Evolutionary conservation across 2,797 vertebrate species (phyloP).

Genomic region (Melanitta fusca): DNA sequence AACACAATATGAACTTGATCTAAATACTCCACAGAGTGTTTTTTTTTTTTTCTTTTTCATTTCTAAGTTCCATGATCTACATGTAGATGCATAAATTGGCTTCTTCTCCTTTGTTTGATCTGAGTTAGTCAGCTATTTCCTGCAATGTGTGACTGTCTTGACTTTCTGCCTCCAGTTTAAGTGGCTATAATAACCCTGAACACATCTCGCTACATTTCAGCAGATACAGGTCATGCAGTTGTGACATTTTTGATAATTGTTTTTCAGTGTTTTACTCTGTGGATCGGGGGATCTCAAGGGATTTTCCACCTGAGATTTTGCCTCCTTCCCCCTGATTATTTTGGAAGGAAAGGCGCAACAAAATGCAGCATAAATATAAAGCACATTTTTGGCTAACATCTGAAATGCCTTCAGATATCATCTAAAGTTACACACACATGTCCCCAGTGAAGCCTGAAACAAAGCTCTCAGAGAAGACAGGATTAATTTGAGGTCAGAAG

Average conservation of each 20-base stretch:
- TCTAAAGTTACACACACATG: conserved; percentile 58
- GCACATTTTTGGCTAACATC: conserved; percentile 61
- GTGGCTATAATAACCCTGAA: background rate
- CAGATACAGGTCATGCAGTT: background rate
- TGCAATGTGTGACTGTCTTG: background rate
- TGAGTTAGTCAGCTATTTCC: background rate
- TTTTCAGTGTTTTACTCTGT: background rate
- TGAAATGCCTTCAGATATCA: conserved; percentile 70
- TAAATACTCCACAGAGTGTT: background rate
- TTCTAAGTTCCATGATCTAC: conserved; percentile 2
- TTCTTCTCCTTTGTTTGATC: background rate
- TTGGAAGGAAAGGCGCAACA: conserved; percentile 5
- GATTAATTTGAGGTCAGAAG: conserved; percentile 69
- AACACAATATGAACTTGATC: background rate
- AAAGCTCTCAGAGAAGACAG: conserved; percentile 67
- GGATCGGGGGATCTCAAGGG: background rate
- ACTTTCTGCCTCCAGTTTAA: conserved; percentile 3
- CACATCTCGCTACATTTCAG: background rate
- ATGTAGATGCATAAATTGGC: background rate
- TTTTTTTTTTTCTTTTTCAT: background rate
- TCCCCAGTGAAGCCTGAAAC: conserved; percentile 68
- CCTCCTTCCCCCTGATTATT: conserved; percentile 2
- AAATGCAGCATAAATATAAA: conserved; percentile 49
- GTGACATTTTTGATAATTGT: background rate
- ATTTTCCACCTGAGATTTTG: conserved; percentile 46